Evolutionary conservation across 2,888 invertebrate species (phyloP).

Genomic region (Chironomus riparius): DNA sequence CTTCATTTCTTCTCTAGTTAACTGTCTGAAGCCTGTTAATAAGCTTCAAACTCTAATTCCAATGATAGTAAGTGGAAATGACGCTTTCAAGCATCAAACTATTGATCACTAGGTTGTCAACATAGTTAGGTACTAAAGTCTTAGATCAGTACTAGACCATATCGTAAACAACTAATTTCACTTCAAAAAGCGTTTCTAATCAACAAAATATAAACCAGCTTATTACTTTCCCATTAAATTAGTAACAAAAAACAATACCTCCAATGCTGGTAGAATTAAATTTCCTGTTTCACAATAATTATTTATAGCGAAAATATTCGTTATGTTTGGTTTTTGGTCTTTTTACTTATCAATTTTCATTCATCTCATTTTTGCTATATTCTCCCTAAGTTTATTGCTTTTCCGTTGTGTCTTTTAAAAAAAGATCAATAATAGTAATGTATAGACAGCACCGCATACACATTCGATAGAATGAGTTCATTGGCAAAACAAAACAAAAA

Average conservation of each 20-base stretch:
- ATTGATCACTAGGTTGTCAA: too few species aligned
- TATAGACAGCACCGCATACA: background rate
- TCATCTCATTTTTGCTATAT: background rate
- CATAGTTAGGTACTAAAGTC: too few species aligned
- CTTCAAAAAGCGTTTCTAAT: background rate
- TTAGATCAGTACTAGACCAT: too few species aligned
- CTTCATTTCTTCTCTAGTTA: too few species aligned
- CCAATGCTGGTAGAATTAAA: background rate
- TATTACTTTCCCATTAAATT: too few species aligned
- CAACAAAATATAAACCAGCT: too few species aligned
- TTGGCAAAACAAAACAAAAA: background rate
- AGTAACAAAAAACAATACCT: background rate
- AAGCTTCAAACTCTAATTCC: too few species aligned
- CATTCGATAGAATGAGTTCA: background rate
- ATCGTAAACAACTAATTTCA: background rate
- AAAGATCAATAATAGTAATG: background rate
- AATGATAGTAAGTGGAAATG: too few species aligned
- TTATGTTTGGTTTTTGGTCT: background rate
- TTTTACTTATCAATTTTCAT: background rate
- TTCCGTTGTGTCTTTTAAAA: background rate
- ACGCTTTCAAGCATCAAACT: too few species aligned
- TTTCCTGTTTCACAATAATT: slow-evolving; percentile 15
- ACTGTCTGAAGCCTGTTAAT: too few species aligned
- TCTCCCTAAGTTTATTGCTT: background rate
- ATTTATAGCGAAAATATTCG: background rate